phyloP scores from a whole-genome alignment of 2,797 vertebrate species.

The Pterois miles region DNA sequence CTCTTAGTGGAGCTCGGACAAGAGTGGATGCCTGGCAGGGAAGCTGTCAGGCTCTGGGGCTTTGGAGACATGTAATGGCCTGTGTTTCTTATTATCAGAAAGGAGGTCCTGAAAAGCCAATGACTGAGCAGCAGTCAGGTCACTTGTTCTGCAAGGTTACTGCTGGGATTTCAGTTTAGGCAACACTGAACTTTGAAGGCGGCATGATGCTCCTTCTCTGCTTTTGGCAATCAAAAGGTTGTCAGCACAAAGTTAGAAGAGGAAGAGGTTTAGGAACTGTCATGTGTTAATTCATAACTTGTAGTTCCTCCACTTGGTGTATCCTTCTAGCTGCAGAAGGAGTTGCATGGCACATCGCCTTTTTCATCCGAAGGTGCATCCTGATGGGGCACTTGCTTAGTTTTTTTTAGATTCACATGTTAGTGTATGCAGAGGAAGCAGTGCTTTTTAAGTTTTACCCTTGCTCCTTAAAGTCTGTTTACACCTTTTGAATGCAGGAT shows the following conservation, averaged over 20 bases:
- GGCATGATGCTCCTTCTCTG: neutral
- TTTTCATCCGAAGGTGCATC: neutral
- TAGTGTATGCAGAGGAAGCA: neutral
- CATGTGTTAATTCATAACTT: neutral
- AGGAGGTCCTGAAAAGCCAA: slow-evolving; percentile 19
- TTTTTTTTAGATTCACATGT: too few species aligned
- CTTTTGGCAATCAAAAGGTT: neutral
- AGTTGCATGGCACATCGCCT: too few species aligned
- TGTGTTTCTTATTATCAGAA: slow-evolving; percentile 27
- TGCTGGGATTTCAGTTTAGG: slow-evolving; percentile 21
- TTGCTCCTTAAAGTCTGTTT: neutral
- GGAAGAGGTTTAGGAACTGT: neutral
- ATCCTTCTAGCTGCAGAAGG: neutral
- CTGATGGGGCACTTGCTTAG: neutral
- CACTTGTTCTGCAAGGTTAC: slow-evolving; percentile 17
- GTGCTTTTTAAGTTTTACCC: neutral
- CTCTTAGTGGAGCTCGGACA: slow-evolving; percentile 5
- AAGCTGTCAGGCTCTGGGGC: slow-evolving; percentile 25
- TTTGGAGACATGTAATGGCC: slow-evolving; percentile 33
- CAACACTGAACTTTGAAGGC: neutral
- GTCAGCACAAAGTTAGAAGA: neutral
- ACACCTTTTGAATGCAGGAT: neutral
- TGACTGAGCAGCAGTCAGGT: neutral
- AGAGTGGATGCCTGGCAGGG: slow-evolving; percentile 10
- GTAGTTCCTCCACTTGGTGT: neutral